These are phyloP conservation scores for Diploscapter pachys DNA, from an alignment of 1,140 invertebrate genomes.

Conservation along the genomic window DNA sequence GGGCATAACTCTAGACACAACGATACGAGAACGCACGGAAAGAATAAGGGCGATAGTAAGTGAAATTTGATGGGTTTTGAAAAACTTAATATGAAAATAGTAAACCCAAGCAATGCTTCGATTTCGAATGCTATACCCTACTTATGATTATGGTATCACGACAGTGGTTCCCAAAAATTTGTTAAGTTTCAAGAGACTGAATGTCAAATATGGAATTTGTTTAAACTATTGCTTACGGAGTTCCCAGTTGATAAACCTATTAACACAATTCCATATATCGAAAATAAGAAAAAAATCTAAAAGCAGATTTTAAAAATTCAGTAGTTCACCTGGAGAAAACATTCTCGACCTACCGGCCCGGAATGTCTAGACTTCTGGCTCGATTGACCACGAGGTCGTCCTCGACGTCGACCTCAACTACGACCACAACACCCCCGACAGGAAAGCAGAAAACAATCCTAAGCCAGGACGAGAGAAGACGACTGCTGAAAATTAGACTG, in stretches of 20 bases:
- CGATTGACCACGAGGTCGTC: slow-evolving; percentile 7
- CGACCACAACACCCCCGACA: not conserved
- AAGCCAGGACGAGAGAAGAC: too few relatives aligned
- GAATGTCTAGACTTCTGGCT: slow-evolving; percentile 18
- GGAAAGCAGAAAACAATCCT: slow-evolving; percentile 4
- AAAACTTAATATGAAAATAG: not conserved
- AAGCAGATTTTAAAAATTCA: slow-evolving; percentile 4
- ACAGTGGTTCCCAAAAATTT: too few relatives aligned
- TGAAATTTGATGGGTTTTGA: not conserved
- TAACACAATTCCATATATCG: not conserved
- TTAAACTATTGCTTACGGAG: not conserved
- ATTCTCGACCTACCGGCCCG: not conserved
- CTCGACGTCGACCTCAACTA: slow-evolving; percentile 10
- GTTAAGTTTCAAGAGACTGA: too few relatives aligned
- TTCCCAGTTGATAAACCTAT: not conserved
- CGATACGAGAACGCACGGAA: too few relatives aligned
- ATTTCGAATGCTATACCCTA: too few relatives aligned
- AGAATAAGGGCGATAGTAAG: too few relatives aligned
- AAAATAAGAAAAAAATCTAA: not conserved
- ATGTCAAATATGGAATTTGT: not conserved
- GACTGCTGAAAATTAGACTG: too few relatives aligned
- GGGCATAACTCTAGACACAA: not conserved
- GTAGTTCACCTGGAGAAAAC: not conserved
- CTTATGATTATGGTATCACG: too few relatives aligned
- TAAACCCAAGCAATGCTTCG: too few relatives aligned